A percentile compares a stretch with the other conserved stretches of the same genome.
Conservation (phyloP, 2,888 invertebrate species). For the Nineta flava region DNA sequence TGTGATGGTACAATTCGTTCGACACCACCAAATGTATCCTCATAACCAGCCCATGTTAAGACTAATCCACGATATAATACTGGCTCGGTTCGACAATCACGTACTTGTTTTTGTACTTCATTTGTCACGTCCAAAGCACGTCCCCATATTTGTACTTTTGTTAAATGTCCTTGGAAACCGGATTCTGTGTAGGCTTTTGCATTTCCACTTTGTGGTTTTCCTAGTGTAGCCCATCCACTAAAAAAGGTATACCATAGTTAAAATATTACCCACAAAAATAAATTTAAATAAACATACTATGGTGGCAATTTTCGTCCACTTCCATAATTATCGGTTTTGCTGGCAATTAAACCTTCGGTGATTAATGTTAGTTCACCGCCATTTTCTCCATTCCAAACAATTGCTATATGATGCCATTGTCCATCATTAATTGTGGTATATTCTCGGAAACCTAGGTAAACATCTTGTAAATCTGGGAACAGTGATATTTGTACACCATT, state of each 20-base stretch:
- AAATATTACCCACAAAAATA: neutral
- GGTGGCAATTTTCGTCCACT: conserved; percentile 65
- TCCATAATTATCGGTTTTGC: conserved; percentile 79
- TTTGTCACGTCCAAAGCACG: conserved; percentile 79
- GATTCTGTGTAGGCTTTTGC: conserved; percentile 70
- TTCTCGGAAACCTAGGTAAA: conserved; percentile 78
- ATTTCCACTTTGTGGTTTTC: conserved; percentile 70
- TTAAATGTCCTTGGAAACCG: conserved; percentile 91
- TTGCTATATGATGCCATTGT: conserved; percentile 90
- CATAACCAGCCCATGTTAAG: conserved; percentile 88
- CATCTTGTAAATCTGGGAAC: conserved; percentile 76
- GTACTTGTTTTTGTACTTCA: conserved; percentile 85
- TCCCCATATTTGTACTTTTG: conserved; percentile 89
- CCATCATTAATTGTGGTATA: conserved; percentile 90
- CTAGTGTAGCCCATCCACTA: conserved; percentile 83
- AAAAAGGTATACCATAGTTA: conserved; percentile 18
- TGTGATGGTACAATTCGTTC: conserved; percentile 82
- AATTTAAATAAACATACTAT: conserved; percentile 42
- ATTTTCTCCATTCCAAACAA: conserved; percentile 84
- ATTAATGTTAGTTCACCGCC: conserved; percentile 78
- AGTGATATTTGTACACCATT: conserved; percentile 85
- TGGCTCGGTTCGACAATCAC: conserved; percentile 83
- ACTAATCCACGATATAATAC: conserved; percentile 74
- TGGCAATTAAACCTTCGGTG: conserved; percentile 91
- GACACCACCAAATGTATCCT: conserved; percentile 74